Base-by-base conservation (phyloP, 2,113 vertebrate genomes). In the Tursiops truncatus region DNA sequence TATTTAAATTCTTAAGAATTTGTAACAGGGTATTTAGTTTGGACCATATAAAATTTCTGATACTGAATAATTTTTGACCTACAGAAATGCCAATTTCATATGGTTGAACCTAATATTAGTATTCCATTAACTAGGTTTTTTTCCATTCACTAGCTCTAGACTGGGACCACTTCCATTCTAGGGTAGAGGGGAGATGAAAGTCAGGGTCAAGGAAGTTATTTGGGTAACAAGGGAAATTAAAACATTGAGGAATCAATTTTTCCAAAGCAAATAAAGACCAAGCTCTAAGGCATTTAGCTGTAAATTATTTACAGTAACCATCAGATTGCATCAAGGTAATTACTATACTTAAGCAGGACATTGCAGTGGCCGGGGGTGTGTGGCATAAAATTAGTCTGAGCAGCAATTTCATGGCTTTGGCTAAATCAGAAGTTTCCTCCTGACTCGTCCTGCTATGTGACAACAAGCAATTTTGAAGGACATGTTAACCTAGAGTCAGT, bases 241-340 rank as follows among this genome's bases (percentile, higher is more conserved):
- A 89, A 90, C 58, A 38, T 47, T 26, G 77, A 94, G n/a, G 71
- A 92, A 85, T 95, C 67, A 71, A 38, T 89, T 95, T 97, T 95
- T 97, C 86, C 89, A 83, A 95, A 97, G 85, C 97, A 92, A 90
- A 92, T 91, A 79, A 82, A 89, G 86, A 81, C 31, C 73, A 15
- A 63, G 70, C 73, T 44, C 36, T 28, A 56, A 87, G 92, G 79
- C 96, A 60, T 88, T 92, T 47, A 1, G 84, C 5, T 97, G 97
- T 98, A 91, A 98, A 98, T 98, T 92, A 98, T 97, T 98, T 77
- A 97, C 95, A 95, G 97, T 76, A 65, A 36, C 44, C 58, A 89
- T 47, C 76, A 97, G 96, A 98, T 97, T 90, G 60, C 82, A 93
- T 83, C 91, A 6, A 83, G 58, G 73, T 47, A 76, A 96, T 93